Base-by-base conservation (phyloP, 2,797 vertebrate species). In the Macropodus opercularis region DNA sequence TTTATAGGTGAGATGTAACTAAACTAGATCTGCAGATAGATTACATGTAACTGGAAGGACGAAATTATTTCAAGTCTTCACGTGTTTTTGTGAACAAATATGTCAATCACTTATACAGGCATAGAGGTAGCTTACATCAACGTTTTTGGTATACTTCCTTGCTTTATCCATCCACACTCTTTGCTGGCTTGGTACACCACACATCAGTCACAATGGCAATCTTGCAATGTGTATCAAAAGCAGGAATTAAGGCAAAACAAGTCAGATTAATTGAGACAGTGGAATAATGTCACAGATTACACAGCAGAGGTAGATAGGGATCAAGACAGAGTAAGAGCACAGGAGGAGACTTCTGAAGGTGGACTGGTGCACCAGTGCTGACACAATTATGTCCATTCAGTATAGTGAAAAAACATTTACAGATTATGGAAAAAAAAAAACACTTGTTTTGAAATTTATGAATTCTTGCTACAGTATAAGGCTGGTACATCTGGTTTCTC, bases 231-330 rank as follows among this genome's bases (percentile, higher is more conserved):
- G 62, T 73, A 67, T 47, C 65, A 66, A 59, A 61, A 78, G 60
- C 63, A 82, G 68, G 58, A 77, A 68, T 84, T 81, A 87, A 85
- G 85, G 87, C 84, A 83, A 78, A 83, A 44, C 39, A 71, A 47
- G 69, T 68, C 48, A 85, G 39, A 83, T 79, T 41, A 44, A 48
- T 75, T 72, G 57, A 82, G 42, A 79, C 72, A 77, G 68, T 61
- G 69, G 71, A 67, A 82, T 75, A 62, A 76, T 74, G 61, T 85
- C 78, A 85, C 68, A 84, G 58, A 77, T 66, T 50, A 70, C 69
- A 83, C 64, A 84, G 74, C 63, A 79, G 89, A 91, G 86, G 88
- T 90, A 91, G 87, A 86, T 77, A 70, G 69, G 82, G 77, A 83
- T 85, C 41, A 70, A 76, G 63, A 84, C 65, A 82, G 67, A 76